phyloP scores from a whole-genome alignment of 1,140 invertebrate species.

The Ladona fulva region DNA sequence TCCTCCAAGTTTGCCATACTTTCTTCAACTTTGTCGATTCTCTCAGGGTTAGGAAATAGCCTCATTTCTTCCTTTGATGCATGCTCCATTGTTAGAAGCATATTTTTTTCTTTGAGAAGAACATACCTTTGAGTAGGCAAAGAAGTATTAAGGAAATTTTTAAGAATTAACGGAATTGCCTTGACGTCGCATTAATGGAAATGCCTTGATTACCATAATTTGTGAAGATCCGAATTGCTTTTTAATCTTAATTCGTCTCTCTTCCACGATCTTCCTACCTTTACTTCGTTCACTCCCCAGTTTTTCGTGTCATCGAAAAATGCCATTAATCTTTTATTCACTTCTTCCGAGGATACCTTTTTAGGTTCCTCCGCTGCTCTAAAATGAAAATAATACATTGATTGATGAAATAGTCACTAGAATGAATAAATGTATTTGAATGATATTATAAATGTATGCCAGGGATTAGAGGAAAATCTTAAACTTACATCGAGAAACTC shows the following conservation, averaged over 20 bases:
- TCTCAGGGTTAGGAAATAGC: constrained; percentile 89
- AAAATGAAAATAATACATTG: no score
- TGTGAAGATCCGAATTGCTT: constrained; percentile 93
- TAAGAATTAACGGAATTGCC: constrained; percentile 11
- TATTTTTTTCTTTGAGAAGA: constrained; percentile 91
- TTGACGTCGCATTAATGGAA: constrained; percentile 12
- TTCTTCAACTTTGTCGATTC: constrained; percentile 85
- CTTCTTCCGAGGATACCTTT: background rate
- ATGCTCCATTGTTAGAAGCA: constrained; percentile 93
- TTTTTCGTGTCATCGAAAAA: constrained; percentile 89
- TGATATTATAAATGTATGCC: no score
- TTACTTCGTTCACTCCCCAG: constrained; percentile 69
- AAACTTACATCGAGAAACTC: no score
- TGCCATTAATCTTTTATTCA: constrained; percentile 54
- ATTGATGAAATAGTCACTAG: no score
- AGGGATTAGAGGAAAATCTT: no score
- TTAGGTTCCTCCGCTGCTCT: no score
- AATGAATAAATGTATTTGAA: no score
- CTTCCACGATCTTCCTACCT: constrained; percentile 80
- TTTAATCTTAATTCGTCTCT: constrained; percentile 88
- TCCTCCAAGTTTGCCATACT: constrained; percentile 92
- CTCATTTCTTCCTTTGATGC: constrained; percentile 56
- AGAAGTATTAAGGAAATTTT: constrained; percentile 24
- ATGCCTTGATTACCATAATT: constrained; percentile 70
- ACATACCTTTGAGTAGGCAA: no score